Base-by-base conservation (phyloP, 1,140 invertebrate genomes). In the Globodera rostochiensis region DNA sequence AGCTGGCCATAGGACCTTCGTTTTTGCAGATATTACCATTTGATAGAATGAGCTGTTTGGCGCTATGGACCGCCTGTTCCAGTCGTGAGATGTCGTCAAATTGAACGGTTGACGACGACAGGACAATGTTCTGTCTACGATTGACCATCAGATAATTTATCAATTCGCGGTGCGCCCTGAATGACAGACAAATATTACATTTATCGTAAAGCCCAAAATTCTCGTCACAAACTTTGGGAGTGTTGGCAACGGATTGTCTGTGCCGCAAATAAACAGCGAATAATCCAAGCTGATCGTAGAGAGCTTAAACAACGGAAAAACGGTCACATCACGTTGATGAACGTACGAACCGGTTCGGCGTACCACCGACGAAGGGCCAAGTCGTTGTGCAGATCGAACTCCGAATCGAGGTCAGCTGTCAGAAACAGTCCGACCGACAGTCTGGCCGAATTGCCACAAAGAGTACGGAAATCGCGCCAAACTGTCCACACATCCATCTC, bases 401-500 rank as follows among this genome's bases (percentile, higher is more conserved):
- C 87, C 46, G 85, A 74, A 15, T 80, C 86, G 19, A 88, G 49
- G 67, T 88, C 79, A 6, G 66, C 46, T 5, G 77, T 75, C 36
- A 87, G 66, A 19, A 19, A n/a, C 5, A 86, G 47, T n/a, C 81
- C 86, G 73, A 83, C 82, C 21, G 76, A 64, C 25, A 86, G 53
- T 45, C 74, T 47, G 11, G 74, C 19, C 49, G 45, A 80, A 74
- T 85, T 85, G 19, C n/a, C 49, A 78, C 87, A 80, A 9, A 67
- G 57, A 47, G 53, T 75, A 47, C 84, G 81, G 67, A 85, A 79
- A 74, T 86, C 60, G 46, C 83, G 82, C 87, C 87, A 88, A 70
- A 88, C 77, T 25, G 79, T 67, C 87, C 87, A 88, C 19, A 83
- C 25, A 69, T 88, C 87, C 64, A 86, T 70, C 3, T 78, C 71